These are phyloP conservation scores for Eurytoma californica DNA, from an alignment of 2,888 invertebrate genomes.

Conservation along the genomic window DNA sequence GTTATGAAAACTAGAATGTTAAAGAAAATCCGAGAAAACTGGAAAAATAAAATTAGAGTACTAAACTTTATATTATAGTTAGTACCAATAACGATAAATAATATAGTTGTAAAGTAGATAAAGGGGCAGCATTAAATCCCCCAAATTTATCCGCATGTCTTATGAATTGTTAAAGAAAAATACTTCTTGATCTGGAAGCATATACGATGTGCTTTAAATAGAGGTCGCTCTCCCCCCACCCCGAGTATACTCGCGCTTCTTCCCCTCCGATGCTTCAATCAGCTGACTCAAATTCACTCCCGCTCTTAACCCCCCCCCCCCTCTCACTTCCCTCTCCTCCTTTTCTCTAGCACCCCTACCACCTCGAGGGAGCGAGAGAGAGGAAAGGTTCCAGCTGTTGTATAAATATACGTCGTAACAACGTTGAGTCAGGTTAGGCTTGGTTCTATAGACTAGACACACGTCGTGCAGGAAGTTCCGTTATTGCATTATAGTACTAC, in stretches of 20 bases:
- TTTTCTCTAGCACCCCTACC: slow-evolving; percentile 5
- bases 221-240: slow-evolving; percentile 68
- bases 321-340: slow-evolving; percentile 45
- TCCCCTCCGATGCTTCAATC: slow-evolving; percentile 69
- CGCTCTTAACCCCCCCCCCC: slow-evolving; percentile 59
- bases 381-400: slow-evolving; percentile 65
- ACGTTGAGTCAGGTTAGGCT: slow-evolving; percentile 69
- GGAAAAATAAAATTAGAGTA: too few species aligned
- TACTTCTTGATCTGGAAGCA: slow-evolving; percentile 57
- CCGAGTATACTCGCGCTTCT: slow-evolving; percentile 28
- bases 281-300: slow-evolving; percentile 67
- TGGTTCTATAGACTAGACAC: slow-evolving; percentile 64
- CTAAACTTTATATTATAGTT: too few species aligned
- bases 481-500: slow-evolving; percentile 60
- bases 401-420: slow-evolving; percentile 69
- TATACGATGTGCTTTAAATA: slow-evolving; percentile 67
- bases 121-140: too few species aligned
- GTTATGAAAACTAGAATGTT: too few species aligned
- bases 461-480: slow-evolving; percentile 52
- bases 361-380: slow-evolving; percentile 11
- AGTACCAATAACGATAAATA: too few species aligned
- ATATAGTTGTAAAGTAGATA: too few species aligned
- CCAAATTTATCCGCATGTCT: too few species aligned
- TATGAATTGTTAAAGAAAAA: background rate
- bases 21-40: too few species aligned